Conservation (phyloP, 2,113 vertebrate genomes). For the Nettapus auritus region DNA sequence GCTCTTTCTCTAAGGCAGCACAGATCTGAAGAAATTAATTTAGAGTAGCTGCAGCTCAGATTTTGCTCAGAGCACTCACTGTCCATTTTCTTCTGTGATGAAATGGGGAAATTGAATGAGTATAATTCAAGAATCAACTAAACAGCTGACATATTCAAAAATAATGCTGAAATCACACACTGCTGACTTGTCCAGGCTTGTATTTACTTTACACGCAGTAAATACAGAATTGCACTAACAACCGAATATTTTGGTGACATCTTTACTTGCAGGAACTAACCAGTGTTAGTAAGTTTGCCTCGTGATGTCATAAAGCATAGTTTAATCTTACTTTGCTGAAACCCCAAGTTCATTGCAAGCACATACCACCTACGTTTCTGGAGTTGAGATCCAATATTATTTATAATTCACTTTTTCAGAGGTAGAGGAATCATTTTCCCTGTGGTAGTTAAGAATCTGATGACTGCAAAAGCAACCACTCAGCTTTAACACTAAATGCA, state of each 20-base stretch:
- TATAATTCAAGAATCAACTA: not conserved
- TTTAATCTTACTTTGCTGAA: not conserved
- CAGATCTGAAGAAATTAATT: not conserved
- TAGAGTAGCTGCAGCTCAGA: not conserved
- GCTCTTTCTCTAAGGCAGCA: not conserved
- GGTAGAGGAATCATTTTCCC: not conserved
- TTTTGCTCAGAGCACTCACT: not conserved
- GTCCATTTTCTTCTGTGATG: not conserved
- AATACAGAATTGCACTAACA: not conserved
- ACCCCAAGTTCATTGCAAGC: no score
- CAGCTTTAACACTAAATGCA: not conserved
- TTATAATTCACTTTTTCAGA: not conserved
- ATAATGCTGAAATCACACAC: not conserved
- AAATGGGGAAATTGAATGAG: not conserved
- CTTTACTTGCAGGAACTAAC: not conserved
- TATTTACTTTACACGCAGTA: not conserved
- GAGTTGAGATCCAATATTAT: not conserved
- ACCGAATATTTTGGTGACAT: not conserved
- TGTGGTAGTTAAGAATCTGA: not conserved
- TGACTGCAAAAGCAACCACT: not conserved
- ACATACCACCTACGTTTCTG: not conserved
- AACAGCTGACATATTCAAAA: not conserved
- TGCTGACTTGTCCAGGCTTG: not conserved
- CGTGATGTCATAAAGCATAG: not conserved
- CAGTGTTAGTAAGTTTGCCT: not conserved